Percentiles rank a stretch among this genome's conserved stretches.
Evolutionary conservation across 2,888 invertebrate genomes (phyloP).

Genomic region (Eupelmus urozonus): DNA sequence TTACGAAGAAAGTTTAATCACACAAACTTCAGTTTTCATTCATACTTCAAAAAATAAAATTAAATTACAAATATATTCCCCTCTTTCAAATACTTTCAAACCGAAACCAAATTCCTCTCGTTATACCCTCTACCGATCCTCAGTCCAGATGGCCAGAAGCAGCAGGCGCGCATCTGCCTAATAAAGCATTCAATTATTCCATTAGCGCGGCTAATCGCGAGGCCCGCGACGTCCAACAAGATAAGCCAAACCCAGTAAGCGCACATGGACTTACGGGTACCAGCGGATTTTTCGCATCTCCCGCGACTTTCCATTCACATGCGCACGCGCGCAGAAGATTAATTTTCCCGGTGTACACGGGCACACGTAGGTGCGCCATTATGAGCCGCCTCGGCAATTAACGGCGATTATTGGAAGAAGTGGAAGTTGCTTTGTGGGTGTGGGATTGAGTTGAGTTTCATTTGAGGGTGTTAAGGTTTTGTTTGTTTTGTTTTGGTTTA

Average conservation of each 20-base stretch:
- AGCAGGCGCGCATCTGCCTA: constrained; percentile 15
- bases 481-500: too few species aligned
- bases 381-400: constrained; percentile 21
- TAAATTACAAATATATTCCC: too few species aligned
- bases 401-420: constrained; percentile 26
- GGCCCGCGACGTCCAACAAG: constrained; percentile 38
- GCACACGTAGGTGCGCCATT: constrained; percentile 29
- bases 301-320: constrained; percentile 36
- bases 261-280: neutral
- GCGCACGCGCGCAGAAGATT: constrained; percentile 22
- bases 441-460: too few species aligned
- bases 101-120: too few species aligned
- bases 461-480: too few species aligned
- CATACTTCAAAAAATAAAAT: too few species aligned
- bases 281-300: constrained; percentile 5
- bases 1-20: too few species aligned
- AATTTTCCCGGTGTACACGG: constrained; percentile 41
- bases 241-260: constrained; percentile 22
- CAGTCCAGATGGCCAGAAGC: neutral
- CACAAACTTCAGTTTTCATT: too few species aligned
- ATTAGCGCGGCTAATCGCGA: constrained; percentile 43
- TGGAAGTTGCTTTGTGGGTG: too few species aligned
- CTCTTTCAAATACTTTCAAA: too few species aligned
- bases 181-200: constrained; percentile 53
- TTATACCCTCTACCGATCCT: too few species aligned